Evolutionary conservation across 2,113 vertebrate species (phyloP).

Genomic region (Toxostoma redivivum): DNA sequence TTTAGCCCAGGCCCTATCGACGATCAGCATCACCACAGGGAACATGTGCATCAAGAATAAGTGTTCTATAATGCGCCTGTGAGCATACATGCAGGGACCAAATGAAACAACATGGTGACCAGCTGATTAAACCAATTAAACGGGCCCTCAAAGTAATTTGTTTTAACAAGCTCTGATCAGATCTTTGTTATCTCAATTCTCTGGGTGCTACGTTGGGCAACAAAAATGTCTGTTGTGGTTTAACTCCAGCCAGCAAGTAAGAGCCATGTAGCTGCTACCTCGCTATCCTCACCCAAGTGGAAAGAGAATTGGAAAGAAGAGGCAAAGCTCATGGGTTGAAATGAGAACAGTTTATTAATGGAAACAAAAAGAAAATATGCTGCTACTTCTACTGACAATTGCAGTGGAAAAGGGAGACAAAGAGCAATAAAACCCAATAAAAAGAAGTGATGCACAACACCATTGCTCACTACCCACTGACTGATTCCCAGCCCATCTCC

Average conservation of each 20-base stretch:
- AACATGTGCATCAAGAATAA: neutral
- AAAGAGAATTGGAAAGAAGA: neutral
- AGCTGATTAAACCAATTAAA: neutral
- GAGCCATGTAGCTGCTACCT: neutral
- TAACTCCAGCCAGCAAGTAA: neutral
- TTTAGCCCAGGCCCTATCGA: neutral
- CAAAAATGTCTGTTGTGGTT: neutral
- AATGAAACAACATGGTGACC: neutral
- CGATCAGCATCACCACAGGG: neutral
- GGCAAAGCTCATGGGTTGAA: neutral
- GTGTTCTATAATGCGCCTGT: fast-evolving
- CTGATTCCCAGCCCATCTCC: neutral
- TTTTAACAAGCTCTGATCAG: neutral
- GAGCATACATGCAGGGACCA: neutral
- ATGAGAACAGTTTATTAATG: neutral
- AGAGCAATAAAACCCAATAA: neutral
- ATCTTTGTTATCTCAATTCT: neutral
- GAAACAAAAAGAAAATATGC: neutral
- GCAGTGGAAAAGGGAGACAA: neutral
- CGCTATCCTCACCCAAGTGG: neutral
- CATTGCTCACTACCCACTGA: neutral
- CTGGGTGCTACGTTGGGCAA: neutral
- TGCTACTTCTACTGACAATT: neutral
- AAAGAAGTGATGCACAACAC: neutral
- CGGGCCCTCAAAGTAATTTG: neutral